Evolutionary conservation across 2,797 vertebrate genomes (phyloP), one percentile per base, ranked within the genome.

Genomic region (Uromys caudimaculatus): DNA sequence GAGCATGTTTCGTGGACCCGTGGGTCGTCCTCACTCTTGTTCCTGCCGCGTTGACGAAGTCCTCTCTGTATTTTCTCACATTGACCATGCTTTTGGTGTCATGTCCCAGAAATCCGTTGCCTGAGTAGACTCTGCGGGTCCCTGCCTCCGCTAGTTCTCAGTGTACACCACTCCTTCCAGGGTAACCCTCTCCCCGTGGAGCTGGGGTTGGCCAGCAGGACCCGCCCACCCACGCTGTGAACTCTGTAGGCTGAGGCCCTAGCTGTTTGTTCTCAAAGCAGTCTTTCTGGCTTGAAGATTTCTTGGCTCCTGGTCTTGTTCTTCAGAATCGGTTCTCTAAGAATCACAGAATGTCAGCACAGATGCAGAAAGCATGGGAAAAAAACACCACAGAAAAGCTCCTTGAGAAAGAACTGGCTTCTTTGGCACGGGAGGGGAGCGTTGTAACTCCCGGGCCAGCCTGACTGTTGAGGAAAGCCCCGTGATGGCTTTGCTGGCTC

Each of bases 321-420:
- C 96, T 96, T 93, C 87, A 82, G 96, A 96, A 79, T 89, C 44
- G 60, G 93, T 97, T 97, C 97, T 98, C 97, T 76, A 97, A 97
- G 97, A 97, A 98, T 97, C 84, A 67, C 97, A 96, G 97, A 96
- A 89, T 97, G 97, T 94, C 47, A 69, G 96, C 60, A 6, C 97
- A 97, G 97, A 97, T 97, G 97, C 79, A 93, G 96, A 90, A 81
- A 41, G 94, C n/a, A 92, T 54, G 6, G 6, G 60, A n/a, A 47
- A 83, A 85, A 83, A 85, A 89, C 60, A 27, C 27, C 38, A 77
- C 41, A 77, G 38, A 62, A 79, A 71, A 0, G 52, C 79, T 94
- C 86, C 83, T 75, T 87, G 94, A 78, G 89, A 54, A 32, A 79
- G 94, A 90, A 47, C 69, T 4, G 58, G 24, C 13, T 38, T 62